Conservation (phyloP, 1,140 invertebrate genomes). For the Drosophila kanapiae region DNA sequence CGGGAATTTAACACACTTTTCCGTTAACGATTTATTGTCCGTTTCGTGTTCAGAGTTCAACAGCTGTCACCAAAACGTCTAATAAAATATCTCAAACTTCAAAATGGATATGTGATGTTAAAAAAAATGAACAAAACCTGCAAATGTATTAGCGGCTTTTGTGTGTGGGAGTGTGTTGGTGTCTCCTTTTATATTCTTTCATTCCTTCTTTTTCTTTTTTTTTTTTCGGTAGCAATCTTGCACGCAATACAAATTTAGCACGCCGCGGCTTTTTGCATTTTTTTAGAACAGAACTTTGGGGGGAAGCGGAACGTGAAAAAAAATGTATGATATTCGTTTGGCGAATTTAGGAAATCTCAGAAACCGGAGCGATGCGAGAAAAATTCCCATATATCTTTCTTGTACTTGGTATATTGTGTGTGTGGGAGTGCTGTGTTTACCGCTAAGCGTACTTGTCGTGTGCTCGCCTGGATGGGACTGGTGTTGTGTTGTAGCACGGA, state of each 20-base stretch:
- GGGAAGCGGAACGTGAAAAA: conserved; percentile 55
- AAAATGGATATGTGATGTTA: conserved; percentile 2
- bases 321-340: conserved; percentile 31
- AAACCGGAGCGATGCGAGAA: conserved; percentile 32
- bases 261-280: conserved; percentile 62
- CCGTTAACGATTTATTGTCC: conserved; percentile 1
- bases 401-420: conserved; percentile 1
- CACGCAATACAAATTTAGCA: conserved; percentile 62
- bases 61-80: conserved; percentile 45
- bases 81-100: conserved; percentile 24
- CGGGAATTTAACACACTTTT: conserved; percentile 21
- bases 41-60: conserved; percentile 22
- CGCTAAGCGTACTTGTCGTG: conserved; percentile 73
- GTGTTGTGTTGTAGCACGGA: conserved; percentile 22
- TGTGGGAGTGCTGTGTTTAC: conserved; percentile 63
- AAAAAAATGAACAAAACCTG: conserved; percentile 9
- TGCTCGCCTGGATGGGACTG: conserved; percentile 46
- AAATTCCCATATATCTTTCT: conserved; percentile 22
- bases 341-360: conserved; percentile 6
- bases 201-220: conserved; percentile 1
- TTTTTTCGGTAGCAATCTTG: conserved; percentile 57
- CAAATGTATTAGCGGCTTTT: conserved; percentile 25
- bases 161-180: conserved; percentile 34
- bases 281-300: conserved; percentile 28
- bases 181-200: conserved; percentile 35